Evolutionary conservation across 2,888 invertebrate species (phyloP), one percentile per base, ranked within the genome.

Genomic region (Andrena trimmerana): DNA sequence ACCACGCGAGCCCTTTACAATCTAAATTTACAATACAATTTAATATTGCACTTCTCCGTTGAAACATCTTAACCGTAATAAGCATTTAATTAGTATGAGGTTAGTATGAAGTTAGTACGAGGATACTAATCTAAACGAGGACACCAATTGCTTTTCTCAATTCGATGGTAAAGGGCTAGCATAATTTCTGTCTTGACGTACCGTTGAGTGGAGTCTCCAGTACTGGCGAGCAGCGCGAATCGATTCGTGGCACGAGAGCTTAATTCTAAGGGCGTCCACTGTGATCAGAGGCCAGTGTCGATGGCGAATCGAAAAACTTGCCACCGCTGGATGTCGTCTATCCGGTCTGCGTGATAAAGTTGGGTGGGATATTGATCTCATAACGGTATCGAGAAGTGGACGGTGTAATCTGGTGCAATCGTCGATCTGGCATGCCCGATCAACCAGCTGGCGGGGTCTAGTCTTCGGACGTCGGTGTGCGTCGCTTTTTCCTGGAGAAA

Each of bases 401-500:
- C 48, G 13, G 27, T 31, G 68, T 42, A 8, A 24, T 54, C 54
- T 54, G 20, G 42, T 24, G n/a, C 20, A 27, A 24, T 7, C 36
- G 50, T 71, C 54, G 68, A 62, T 48, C 57, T 29, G 8, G 2
- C 36, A 8, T 13, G 59, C 29, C 20, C 16, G 54, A 72, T 67
- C 24, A 24, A 13, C 31, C 42, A 20, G 10, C 36, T 57, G 33
- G 0, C 1, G 5, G 5, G 27, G 20, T 50, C 85, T 87, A 91
- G 85, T 91, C 89, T 10, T 91, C 87, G 31, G 81, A 54, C 13
- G 86, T 67, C 52, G 86, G 85, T 6, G 86, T 71, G 16, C 91
- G 90, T 68, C 85, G 84, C 75, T 91, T 92, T 75, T 91, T 92
- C 60, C 92, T 92, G 78, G 0, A 82, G 66, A 10, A 71, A 75